A percentile compares a stretch with the other conserved stretches of the same genome.
These are phyloP conservation scores for Hydrozoanthus tunicans DNA, from an alignment of 64 coral and sea anemone genomes.

Conservation along the genomic window DNA sequence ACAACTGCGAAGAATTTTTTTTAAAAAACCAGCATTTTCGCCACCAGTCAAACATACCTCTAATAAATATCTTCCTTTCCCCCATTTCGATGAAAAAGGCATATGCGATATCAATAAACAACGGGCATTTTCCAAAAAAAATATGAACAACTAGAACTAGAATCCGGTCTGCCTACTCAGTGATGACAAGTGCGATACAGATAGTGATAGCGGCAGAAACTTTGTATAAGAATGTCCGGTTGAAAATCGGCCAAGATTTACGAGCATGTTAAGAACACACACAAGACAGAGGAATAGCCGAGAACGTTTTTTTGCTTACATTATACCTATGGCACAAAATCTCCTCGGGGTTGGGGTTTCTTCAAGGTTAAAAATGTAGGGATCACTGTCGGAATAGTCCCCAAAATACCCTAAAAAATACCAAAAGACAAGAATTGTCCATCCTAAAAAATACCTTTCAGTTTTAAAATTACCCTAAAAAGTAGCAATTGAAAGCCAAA, in stretches of 20 bases:
- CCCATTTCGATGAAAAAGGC: neutral
- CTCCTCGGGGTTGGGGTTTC: no score
- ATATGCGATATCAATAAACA: neutral
- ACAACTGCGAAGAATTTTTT: neutral
- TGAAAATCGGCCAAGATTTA: neutral
- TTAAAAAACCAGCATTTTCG: neutral
- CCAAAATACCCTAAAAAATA: no score
- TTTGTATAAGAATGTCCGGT: neutral
- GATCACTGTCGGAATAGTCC: no score
- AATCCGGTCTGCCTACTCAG: conserved; percentile 5
- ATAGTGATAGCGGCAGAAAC: neutral
- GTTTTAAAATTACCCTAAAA: no score
- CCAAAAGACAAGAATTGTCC: no score
- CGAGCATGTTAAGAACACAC: neutral
- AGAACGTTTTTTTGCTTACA: neutral
- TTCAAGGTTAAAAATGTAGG: no score
- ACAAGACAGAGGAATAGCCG: neutral
- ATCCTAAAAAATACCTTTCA: no score
- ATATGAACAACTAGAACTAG: neutral
- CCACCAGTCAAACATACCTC: neutral
- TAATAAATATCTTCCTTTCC: neutral
- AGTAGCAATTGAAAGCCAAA: no score
- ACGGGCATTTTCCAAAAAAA: neutral
- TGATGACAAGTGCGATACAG: conserved; percentile 11
- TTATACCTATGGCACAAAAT: no score